Percentiles rank a stretch among this genome's conserved stretches.
Evolutionary conservation across 2,888 invertebrate species (phyloP).

Genomic region (Parascotia fuliginaria): DNA sequence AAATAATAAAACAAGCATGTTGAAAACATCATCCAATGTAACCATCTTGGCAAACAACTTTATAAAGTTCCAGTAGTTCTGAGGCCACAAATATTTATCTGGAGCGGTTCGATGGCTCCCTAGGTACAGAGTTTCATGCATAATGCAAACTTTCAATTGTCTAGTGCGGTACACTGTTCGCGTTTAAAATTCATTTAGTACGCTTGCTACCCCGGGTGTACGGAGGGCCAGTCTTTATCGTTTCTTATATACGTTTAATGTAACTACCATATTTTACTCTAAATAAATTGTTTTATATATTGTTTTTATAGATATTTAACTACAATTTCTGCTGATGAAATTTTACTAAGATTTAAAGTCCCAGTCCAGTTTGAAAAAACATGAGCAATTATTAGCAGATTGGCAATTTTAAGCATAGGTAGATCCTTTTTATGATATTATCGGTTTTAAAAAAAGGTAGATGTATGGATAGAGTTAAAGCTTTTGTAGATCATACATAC

Average conservation of each 20-base stretch:
- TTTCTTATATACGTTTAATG: constrained; percentile 45
- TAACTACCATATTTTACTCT: constrained; percentile 9
- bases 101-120: constrained; percentile 48
- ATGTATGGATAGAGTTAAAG: too few species aligned
- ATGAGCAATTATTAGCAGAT: too few species aligned
- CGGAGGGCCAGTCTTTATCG: constrained; percentile 48
- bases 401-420: too few species aligned
- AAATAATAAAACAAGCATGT: not conserved
- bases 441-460: too few species aligned
- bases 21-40: constrained; percentile 19
- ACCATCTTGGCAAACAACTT: constrained; percentile 35
- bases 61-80: constrained; percentile 40
- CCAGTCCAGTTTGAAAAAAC: too few species aligned
- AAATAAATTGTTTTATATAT: constrained; percentile 12
- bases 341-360: too few species aligned
- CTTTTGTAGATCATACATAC: too few species aligned
- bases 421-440: too few species aligned
- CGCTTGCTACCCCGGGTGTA: constrained; percentile 42
- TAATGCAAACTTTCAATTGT: constrained; percentile 77
- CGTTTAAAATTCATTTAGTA: constrained; percentile 69
- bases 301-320: not conserved
- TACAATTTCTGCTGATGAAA: too few species aligned
- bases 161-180: constrained; percentile 50
- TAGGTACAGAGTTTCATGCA: constrained; percentile 60
- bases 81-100: constrained; percentile 58